Base-by-base conservation (phyloP, 1,140 invertebrate genomes). In the Caenorhabditis briggsae region DNA sequence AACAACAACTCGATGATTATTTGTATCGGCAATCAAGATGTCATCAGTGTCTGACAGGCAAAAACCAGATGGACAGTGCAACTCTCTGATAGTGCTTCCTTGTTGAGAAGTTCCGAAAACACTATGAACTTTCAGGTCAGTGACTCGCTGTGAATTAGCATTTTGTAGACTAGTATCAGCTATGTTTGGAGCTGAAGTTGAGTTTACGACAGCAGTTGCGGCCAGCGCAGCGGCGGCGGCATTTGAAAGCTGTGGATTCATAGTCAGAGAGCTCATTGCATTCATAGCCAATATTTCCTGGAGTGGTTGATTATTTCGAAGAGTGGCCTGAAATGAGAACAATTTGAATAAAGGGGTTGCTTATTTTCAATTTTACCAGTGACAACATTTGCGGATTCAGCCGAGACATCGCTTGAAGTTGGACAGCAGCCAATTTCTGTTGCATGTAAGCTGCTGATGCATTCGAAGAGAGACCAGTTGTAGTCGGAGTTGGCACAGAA, bases 11-110 rank as follows among this genome's bases (percentile, higher is more conserved):
- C 96, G 95, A 93, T 98, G 96, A 93, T 98, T 98, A 92, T 97
- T 97, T 0, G 97, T 98, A 93, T 98, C 97, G 23, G 97, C 97
- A 46, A 94, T 92, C 90, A 98, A 96, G 90, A 97, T 96, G 91
- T 97, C 96, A 93, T 98, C 96, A 91, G 97, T 96, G 61, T 93
- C 93, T 41, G 97, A 97, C 55, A 98, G 94, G 93, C 97, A 98
- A 93, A 98, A 98, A 74, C 97, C 97, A 93, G 98, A 97, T 0
- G 97, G 97, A 16, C 97, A 97, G 93, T 97, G 97, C 89, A 98
- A 97, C 93, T 98, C 96, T 12, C 96, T 95, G 92, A 96, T 96
- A 46, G 95, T 95, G 65, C 96, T 95, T 55, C 97, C 97, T 70
- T 56, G 56, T 48, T 83, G 65, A 6, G 61, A 61, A 11, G 86